Conservation (phyloP, 92 coral and sea anemone species). For the Zoanthus gigantus region DNA sequence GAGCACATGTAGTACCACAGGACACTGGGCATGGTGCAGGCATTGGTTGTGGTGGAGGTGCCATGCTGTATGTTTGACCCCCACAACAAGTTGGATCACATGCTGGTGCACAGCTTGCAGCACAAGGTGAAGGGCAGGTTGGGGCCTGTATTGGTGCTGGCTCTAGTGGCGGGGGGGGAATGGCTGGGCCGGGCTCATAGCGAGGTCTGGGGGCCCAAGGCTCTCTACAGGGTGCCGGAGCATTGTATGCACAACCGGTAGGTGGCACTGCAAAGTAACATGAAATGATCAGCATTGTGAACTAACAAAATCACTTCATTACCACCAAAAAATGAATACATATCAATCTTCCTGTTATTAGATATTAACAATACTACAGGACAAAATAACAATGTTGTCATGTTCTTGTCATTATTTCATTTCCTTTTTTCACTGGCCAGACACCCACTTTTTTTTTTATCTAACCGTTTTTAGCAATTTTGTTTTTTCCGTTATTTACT, state of each 20-base stretch:
- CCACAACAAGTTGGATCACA: conserved; percentile 29
- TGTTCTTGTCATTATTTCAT: no score
- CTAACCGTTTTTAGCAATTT: no score
- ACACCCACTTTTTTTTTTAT: no score
- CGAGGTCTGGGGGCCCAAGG: conserved; percentile 93
- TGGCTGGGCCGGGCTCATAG: conserved; percentile 86
- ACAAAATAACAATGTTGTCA: no score
- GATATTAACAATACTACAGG: no score
- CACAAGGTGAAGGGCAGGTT: conserved; percentile 36
- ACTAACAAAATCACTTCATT: no score
- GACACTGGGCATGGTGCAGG: conserved; percentile 80
- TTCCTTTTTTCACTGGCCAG: no score
- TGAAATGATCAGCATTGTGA: no score
- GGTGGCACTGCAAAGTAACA: conserved; percentile 27
- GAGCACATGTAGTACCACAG: conserved; percentile 90
- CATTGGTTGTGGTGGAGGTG: conserved; percentile 61
- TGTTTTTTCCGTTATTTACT: no score
- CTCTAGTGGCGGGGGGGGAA: conserved; percentile 91
- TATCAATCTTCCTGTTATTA: no score
- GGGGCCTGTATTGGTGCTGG: conserved; percentile 77
- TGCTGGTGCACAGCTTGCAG: conserved; percentile 27
- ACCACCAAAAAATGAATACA: no score
- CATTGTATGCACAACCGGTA: conserved; percentile 28
- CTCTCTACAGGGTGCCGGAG: conserved; percentile 71
- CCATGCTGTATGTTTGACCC: conserved; percentile 24